Evolutionary conservation across 2,888 invertebrate species (phyloP), one percentile per base, ranked within the genome.

Genomic region (Chymomyza amoena): DNA sequence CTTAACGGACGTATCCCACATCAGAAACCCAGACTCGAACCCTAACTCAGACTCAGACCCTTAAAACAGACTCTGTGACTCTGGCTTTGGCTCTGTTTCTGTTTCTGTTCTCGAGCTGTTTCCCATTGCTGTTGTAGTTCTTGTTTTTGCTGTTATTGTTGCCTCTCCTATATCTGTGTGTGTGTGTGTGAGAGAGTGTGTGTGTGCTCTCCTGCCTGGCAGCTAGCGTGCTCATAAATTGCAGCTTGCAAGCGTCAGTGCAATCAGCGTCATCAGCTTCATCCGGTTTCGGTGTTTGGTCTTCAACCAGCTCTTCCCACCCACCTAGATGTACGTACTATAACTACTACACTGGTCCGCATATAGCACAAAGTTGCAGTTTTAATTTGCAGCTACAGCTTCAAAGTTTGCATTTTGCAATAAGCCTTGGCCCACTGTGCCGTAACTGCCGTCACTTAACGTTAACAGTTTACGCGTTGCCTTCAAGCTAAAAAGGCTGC

Each of bases 251-350:
- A 85, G 83, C 83, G 85, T 81, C 86, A 82, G 78, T 82, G 84
- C 84, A 84, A 84, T 84, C 84, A 84, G 82, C 84, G 84, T 84
- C 84, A 84, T 84, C 84, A 86, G 84, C 87, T 84, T 86, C 82
- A 84, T 84, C 87, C 84, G 84, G 87, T 76, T 77, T 57, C 57
- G 57, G 57, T 25, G 28, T 57, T 57, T 57, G 20, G 57, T 57
- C 39, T 45, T 45, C 39, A 45, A 13, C 39, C 39, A 45, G 4
- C 39, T 45, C 39, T 2, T 13, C 39, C 54, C 54, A 54, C 4
- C 54, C 32, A 32, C 54, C 54, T 13, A 52, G 0, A 1, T 54
- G 5, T 20, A 51, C 10, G 18, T 16, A 18, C 13, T 45, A 13
- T 13, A 10, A 13, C 39, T 45, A 45, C 28, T 57, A 57, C 57